Base-by-base conservation (phyloP, 2,797 vertebrate species). In the Danio choprae region DNA sequence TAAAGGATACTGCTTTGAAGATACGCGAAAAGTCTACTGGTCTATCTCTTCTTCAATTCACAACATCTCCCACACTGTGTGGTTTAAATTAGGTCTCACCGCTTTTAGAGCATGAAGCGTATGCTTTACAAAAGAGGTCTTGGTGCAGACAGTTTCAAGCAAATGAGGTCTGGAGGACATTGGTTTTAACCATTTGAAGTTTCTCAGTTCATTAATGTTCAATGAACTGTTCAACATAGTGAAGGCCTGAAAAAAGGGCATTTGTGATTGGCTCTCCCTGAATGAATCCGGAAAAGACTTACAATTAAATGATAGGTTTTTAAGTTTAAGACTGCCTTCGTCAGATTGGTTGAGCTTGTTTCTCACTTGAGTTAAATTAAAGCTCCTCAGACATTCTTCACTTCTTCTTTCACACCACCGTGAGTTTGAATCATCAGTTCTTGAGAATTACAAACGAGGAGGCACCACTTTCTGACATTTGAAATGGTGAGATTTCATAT, bases 51-150 rank as follows among this genome's bases (percentile, higher is more conserved):
- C n/a, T n/a, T n/a, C n/a, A n/a, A n/a, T n/a, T n/a, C n/a, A n/a
- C n/a, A n/a, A n/a, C n/a, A n/a, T n/a, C 74, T 36, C 15, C 15
- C 10, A 29, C 48, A 55, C 6, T 6, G 38, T 67, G 74, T 56
- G 74, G 74, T 77, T 77, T 65, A 65, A 77, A 43, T 65, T 53
- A 55, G 40, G 77, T 6, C n/a, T 56, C 15, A 6, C 9, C 4
- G 62, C 15, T 43, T 76, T 44, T 44, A 2, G 43, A n/a, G n/a
- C n/a, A n/a, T n/a, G n/a, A 4, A 11, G 40, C 18, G 8, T 8
- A 46, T 68, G 22, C 13, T 46, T 50, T 44, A 13, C 5, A 36
- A 65, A 65, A 38, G 16, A 36, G 7, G 22, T 22, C 13, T 64
- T 15, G 13, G 9, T 40, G 1, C 13, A 59, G 22, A 59, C 7